Evolutionary conservation across 35 echinoderm and acorn worm genomes (phyloP).

Genomic region (Diadema setosum): DNA sequence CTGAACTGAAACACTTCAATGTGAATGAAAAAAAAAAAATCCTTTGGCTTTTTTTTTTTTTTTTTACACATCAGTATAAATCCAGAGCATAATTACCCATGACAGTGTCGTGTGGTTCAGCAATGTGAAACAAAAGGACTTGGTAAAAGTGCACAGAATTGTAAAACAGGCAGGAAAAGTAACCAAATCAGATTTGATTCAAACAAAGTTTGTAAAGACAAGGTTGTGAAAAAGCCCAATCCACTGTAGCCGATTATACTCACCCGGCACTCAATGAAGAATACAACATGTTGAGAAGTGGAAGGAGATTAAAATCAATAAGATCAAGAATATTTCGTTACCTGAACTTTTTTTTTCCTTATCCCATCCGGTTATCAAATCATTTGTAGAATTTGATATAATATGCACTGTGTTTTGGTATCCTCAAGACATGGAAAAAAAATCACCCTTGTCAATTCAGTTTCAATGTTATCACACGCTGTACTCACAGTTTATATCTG

Average conservation of each 20-base stretch:
- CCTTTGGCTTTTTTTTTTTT: no score
- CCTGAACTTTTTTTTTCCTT: not conserved
- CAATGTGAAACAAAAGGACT: no score
- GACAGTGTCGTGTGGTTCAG: no score
- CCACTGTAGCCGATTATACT: not conserved
- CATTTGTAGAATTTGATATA: not conserved
- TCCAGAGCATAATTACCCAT: no score
- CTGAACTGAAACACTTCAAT: not conserved
- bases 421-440: not conserved
- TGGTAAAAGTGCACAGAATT: not conserved
- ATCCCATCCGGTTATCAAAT: not conserved
- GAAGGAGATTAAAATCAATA: not conserved
- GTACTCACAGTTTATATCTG: no score
- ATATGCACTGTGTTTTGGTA: not conserved
- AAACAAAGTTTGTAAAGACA: not conserved
- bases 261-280: not conserved
- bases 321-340: not conserved
- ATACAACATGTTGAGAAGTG: not conserved
- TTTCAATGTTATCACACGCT: no score
- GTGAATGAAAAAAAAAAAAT: not conserved
- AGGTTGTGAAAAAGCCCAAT: not conserved
- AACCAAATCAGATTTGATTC: not conserved
- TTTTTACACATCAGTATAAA: not conserved
- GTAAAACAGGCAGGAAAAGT: not conserved
- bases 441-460: no score